Conservation (phyloP, 2,113 vertebrate genomes). For the Oncorhynchus keta region DNA sequence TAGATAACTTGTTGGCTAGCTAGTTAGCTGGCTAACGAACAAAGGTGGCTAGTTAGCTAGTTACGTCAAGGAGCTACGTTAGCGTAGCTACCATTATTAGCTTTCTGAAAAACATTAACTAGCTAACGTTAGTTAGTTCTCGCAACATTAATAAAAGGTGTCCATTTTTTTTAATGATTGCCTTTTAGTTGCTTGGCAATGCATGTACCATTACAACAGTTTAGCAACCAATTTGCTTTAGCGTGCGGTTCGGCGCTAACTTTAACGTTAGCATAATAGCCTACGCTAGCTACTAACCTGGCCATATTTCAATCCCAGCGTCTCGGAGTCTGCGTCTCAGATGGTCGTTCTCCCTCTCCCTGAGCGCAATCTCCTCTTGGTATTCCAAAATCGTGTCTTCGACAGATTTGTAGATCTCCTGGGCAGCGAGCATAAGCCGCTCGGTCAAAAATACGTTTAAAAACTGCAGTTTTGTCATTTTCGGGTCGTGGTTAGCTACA, state of each 20-base stretch:
- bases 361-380: conserved; percentile 73
- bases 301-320: conserved; percentile 73
- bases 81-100: conserved; percentile 24
- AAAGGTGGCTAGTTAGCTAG: conserved; percentile 59
- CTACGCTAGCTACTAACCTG: conserved; percentile 58
- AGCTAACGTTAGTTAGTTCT: background rate
- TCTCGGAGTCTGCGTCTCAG: conserved; percentile 71
- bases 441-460: conserved; percentile 73
- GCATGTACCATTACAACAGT: too few relatives aligned
- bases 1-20: background rate
- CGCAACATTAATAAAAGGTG: background rate
- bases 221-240: too few relatives aligned
- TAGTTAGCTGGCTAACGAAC: conserved; percentile 61
- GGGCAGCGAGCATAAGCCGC: conserved; percentile 73
- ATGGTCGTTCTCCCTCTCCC: conserved; percentile 75
- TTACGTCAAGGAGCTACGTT: conserved; percentile 2
- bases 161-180: background rate
- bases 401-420: conserved; percentile 76
- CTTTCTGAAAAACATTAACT: too few relatives aligned
- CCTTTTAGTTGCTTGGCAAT: background rate
- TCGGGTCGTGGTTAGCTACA: conserved; percentile 22
- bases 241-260: background rate
- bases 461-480: conserved; percentile 75
- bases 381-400: conserved; percentile 75
- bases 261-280: conserved; percentile 6